These are phyloP conservation scores for Lota lota DNA, from an alignment of 2,113 vertebrate species.

Conservation along the genomic window DNA sequence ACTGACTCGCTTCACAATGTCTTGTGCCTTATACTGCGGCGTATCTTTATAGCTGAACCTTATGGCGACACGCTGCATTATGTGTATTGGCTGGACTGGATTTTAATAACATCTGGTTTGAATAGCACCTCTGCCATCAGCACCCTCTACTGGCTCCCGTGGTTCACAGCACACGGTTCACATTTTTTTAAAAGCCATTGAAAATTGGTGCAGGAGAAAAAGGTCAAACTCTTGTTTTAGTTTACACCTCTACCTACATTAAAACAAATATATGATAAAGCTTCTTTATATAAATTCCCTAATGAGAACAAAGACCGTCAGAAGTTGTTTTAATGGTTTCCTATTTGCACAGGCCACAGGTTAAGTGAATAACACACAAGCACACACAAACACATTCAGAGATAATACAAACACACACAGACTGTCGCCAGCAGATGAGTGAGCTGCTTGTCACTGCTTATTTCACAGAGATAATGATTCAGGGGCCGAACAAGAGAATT, in stretches of 20 bases:
- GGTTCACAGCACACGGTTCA: background rate
- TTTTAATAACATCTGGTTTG: background rate
- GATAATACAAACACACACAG: background rate
- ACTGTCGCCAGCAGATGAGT: conserved; percentile 16
- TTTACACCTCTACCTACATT: background rate
- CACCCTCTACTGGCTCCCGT: conserved; percentile 48
- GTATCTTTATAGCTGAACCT: too few relatives aligned
- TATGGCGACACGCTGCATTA: background rate
- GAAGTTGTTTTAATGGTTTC: background rate
- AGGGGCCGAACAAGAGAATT: conserved; percentile 71
- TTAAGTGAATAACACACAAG: background rate
- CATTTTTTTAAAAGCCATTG: background rate
- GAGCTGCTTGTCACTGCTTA: conserved; percentile 48
- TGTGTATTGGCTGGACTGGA: background rate
- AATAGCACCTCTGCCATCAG: background rate
- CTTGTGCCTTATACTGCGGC: too few relatives aligned
- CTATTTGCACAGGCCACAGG: background rate
- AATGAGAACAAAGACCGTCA: background rate
- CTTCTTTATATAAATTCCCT: background rate
- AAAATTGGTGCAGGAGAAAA: background rate
- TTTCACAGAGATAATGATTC: conserved; percentile 70
- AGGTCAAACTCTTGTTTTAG: background rate
- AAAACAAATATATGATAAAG: too few relatives aligned
- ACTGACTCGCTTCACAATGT: too few relatives aligned
- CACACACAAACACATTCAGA: background rate